A percentile compares a stretch with the other conserved stretches of the same genome.
Conservation (phyloP, 2,113 vertebrate genomes). For the Gambusia holbrooki region DNA sequence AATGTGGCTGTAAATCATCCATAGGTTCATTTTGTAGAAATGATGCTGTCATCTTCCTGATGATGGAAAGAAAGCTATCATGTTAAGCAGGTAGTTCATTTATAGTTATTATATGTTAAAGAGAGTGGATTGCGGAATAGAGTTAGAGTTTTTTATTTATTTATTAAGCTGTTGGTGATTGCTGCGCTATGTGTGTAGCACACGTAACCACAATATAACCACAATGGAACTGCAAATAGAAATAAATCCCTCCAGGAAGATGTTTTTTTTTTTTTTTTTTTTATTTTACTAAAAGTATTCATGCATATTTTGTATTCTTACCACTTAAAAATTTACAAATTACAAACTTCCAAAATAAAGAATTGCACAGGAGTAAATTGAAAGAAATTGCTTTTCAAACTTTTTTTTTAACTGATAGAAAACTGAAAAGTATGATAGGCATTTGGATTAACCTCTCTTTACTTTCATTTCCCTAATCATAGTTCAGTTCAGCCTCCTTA, state of each 20-base stretch:
- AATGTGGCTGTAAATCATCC: conserved; percentile 46
- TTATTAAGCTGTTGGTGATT: neutral
- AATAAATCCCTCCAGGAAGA: neutral
- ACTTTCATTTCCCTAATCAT: neutral
- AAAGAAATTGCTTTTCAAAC: neutral
- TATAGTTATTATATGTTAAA: neutral
- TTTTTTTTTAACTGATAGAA: neutral
- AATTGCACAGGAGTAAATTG: no score
- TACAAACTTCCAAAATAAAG: neutral
- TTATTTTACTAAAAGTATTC: neutral
- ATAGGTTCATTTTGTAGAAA: conserved; percentile 37
- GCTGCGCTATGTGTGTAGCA: neutral
- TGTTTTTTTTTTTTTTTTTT: neutral
- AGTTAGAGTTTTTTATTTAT: neutral
- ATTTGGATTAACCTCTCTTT: neutral
- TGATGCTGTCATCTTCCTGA: conserved; percentile 28
- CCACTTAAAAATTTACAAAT: no score
- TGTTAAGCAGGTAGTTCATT: conserved; percentile 13
- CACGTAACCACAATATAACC: neutral
- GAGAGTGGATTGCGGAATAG: neutral
- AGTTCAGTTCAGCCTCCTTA: neutral
- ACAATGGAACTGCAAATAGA: neutral
- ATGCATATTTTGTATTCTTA: neutral
- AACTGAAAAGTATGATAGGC: neutral
- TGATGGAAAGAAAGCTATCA: conserved; percentile 33